phyloP scores from a whole-genome alignment of 2,113 vertebrate genomes.

The Synodontis membranacea region DNA sequence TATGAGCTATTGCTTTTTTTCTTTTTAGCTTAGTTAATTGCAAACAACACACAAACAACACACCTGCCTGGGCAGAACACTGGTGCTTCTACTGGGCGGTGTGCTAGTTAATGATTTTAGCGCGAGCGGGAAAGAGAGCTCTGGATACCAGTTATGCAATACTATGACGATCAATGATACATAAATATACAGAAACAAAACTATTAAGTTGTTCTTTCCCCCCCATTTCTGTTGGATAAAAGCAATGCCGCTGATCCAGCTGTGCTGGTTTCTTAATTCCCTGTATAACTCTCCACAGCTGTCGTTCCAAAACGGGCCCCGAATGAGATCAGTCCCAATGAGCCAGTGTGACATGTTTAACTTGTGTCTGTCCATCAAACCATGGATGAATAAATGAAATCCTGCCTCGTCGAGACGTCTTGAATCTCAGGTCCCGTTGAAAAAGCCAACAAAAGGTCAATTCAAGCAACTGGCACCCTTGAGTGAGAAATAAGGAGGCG shows the following conservation, averaged over 20 bases:
- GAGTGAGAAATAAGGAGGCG: background rate
- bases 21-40: background rate
- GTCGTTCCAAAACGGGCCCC: conserved; percentile 11
- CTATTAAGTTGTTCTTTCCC: background rate
- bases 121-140: background rate
- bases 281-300: background rate
- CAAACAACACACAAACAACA: background rate
- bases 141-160: background rate
- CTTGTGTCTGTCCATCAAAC: conserved; percentile 33
- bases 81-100: background rate
- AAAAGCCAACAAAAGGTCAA: conserved; percentile 42
- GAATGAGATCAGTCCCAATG: conserved; percentile 34
- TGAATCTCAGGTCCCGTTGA: conserved; percentile 3
- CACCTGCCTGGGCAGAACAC: background rate
- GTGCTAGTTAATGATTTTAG: background rate
- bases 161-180: background rate
- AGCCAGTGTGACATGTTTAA: conserved; percentile 32
- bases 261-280: background rate
- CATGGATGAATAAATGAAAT: conserved; percentile 5
- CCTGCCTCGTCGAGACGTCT: conserved; percentile 7
- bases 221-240: background rate
- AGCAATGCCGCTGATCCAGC: background rate
- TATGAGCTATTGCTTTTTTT: background rate
- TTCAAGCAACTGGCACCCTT: conserved; percentile 34
- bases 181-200: background rate